Percentiles rank a stretch among this genome's conserved stretches.
Evolutionary conservation across 2,797 vertebrate species (phyloP).

Genomic region (Parambassis ranga): DNA sequence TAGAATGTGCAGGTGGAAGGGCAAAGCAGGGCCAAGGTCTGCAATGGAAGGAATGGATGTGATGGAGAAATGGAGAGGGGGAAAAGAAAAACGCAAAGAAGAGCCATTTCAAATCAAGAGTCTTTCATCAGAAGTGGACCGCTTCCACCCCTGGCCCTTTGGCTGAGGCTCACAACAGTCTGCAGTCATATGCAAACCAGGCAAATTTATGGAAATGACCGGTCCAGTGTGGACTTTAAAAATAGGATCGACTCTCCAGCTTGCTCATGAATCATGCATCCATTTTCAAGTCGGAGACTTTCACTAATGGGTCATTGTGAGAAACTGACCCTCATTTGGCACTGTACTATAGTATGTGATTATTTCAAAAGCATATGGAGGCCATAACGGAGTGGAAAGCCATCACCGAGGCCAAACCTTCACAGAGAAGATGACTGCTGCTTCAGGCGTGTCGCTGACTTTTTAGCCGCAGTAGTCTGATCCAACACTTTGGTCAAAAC

Average conservation of each 20-base stretch:
- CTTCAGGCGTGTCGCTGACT: neutral
- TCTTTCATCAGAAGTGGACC: conserved; percentile 54
- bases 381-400: neutral
- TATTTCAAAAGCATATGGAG: conserved; percentile 32
- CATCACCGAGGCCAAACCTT: neutral
- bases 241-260: conserved; percentile 47
- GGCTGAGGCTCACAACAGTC: conserved; percentile 47
- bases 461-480: neutral
- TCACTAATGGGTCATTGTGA: conserved; percentile 61
- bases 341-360: conserved; percentile 21
- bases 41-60: conserved; percentile 29
- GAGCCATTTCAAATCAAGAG: conserved; percentile 49
- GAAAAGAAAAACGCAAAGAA: conserved; percentile 23
- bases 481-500: neutral
- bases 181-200: conserved; percentile 54
- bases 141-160: conserved; percentile 47
- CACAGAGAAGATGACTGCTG: neutral
- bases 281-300: conserved; percentile 47
- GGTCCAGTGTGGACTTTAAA: conserved; percentile 53
- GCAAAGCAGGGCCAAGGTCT: conserved; percentile 29
- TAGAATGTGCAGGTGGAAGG: conserved; percentile 55
- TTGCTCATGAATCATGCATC: conserved; percentile 64
- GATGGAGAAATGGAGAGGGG: conserved; percentile 32
- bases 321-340: conserved; percentile 33
- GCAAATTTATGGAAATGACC: conserved; percentile 61